Base-by-base conservation (phyloP, 2,797 vertebrate species). In the Tiaroga cobitis region DNA sequence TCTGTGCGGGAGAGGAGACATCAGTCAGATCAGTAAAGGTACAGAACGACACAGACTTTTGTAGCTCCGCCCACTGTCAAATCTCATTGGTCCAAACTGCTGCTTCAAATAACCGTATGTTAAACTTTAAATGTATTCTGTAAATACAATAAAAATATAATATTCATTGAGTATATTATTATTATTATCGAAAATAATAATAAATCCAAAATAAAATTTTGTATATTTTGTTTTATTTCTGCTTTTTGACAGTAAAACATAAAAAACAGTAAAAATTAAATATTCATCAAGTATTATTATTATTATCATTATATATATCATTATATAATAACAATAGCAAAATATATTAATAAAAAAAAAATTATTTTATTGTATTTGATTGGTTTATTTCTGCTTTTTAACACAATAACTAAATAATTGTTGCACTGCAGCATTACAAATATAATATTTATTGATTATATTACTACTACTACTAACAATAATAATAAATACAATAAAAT, bases 1-100 rank as follows among this genome's bases (percentile, higher is more conserved):
- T 0, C 95, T 99, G 51, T 99, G 98, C 0, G 97, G 98, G 39
- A 95, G 95, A 54, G 95, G 96, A 76, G 94, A 94, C 89, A 95
- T 92, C 90, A 95, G 90, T 81, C 94, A 97, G 81, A 96, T 99
- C 89, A 96, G 96, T 13, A 92, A 85, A 63, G 97, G 96, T 97
- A 94, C 24, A 80, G 77, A 19, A 29, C 21, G 32, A 59, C 26
- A 15, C 18, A n/a, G 56, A n/a, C 54, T 9, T 2, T 34, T 75
- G 49, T 54, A 54, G 73, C 19, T 75, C 73, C 5, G 5, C 18
- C 29, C 73, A 54, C 46, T 4, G 18, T 8, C 19, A 34, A 24
- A 37, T 54, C 19, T 54, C 5, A 49, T 49, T 49, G 46, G 46
- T 49, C 46, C 15, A 49, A 16, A 49, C 46, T 49, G 15, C 43